Base-by-base conservation (phyloP, 2,888 invertebrate species). In the Drosophila ustulata region DNA sequence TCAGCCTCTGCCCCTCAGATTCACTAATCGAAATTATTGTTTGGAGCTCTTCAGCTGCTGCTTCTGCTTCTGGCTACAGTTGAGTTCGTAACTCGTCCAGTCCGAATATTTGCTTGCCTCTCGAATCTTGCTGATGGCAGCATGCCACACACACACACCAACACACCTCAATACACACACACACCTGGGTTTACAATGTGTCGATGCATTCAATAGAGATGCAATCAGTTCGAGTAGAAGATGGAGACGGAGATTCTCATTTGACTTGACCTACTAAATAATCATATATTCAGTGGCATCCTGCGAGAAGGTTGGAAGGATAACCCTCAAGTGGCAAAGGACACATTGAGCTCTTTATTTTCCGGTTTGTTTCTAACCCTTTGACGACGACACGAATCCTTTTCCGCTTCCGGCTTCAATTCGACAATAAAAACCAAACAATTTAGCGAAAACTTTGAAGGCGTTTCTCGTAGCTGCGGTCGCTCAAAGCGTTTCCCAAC, bases 11-110 rank as follows among this genome's bases (percentile, higher is more conserved):
- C 41, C 57, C 63, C 67, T 43, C 67, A 53, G 59, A 62, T 69
- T 67, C 61, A 23, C 59, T 55, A 84, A 78, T 85, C 75, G 77
- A 83, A 77, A 75, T 81, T 74, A 74, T 77, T 77, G 89, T 78
- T 75, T 59, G 52, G 46, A 3, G 49, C 75, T 78, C 78, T 66
- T 62, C 45, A 30, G 69, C 18, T 2, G 1, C 18, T 18, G 18
- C 18, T 18, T 73, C 74, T 46, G 39, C 46, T 37, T 25, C 49
- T 1, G n/a, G 43, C 25, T 28, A 25, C 9, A 18, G 39, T 32
- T 32, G 7, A n/a, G n/a, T 45, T 7, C 13, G 37, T 7, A 55
- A 25, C 41, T 30, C 28, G 11, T 11, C n/a, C 39, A 63, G 57
- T 63, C 41, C 26, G 25, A 23, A 64, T 69, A 69, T 68, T 78